phyloP scores from a whole-genome alignment of 2,888 invertebrate species.

The Drosophila mimica region DNA sequence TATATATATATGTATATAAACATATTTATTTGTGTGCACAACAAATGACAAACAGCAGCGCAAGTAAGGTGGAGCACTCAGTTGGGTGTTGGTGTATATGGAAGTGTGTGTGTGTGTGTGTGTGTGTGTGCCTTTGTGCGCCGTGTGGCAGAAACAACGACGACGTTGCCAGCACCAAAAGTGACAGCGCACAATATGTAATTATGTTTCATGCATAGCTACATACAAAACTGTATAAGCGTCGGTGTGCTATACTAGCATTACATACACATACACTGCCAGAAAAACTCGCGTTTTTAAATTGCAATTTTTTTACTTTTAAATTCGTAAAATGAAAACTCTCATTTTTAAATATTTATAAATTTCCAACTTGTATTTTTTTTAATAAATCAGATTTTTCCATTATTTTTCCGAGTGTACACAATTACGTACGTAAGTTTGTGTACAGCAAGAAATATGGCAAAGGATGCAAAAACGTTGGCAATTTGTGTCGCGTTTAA shows the following conservation, averaged over 20 bases:
- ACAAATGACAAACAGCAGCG: conserved; percentile 64
- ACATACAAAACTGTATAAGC: conserved; percentile 38
- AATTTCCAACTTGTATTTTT: not conserved
- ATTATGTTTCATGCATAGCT: conserved; percentile 72
- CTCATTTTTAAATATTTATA: not conserved
- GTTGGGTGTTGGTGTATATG: conserved; percentile 30
- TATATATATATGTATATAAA: not conserved
- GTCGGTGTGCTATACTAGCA: conserved; percentile 7
- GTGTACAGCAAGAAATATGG: conserved; percentile 66
- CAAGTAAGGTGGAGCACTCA: conserved; percentile 27
- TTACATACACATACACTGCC: conserved; percentile 2
- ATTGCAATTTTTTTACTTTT: not conserved
- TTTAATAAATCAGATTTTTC: not conserved
- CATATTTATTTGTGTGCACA: conserved; percentile 35
- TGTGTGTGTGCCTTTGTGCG: conserved; percentile 54
- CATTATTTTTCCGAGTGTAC: not conserved
- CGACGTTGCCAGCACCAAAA: conserved; percentile 69
- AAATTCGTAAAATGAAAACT: not conserved
- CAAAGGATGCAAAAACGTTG: conserved; percentile 81
- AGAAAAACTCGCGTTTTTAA: not conserved
- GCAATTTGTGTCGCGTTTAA: conserved; percentile 78
- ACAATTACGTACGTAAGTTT: conserved; percentile 4
- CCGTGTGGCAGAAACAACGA: conserved; percentile 42
- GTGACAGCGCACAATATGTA: conserved; percentile 82
- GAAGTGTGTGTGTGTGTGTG: conserved; percentile 6